Evolutionary conservation across 1,140 invertebrate species (phyloP), one percentile per base, ranked within the genome.

Genomic region (Bombus terrestris): DNA sequence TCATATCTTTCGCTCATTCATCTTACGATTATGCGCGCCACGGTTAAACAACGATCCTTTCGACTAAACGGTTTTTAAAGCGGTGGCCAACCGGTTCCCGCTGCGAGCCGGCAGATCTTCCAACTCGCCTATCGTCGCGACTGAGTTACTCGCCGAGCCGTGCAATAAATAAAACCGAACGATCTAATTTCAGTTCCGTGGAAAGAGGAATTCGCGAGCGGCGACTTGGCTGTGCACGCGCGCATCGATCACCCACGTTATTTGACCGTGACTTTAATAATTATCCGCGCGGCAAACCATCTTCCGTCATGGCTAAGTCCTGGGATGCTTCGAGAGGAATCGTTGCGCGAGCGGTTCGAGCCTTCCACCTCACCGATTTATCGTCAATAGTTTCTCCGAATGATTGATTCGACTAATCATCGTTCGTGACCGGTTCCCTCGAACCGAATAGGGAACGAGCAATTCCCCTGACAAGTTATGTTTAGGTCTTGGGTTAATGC

Each of bases 361-460:
- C 13, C 41, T 35, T 53, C 37, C 62, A 22, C 59, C 57, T 71
- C 69, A 57, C 41, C 74, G 81, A 83, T 77, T 77, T 64, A 35
- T 47, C 73, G 53, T 64, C 81, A 22, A 83, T 83, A 77, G 81
- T 77, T 83, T 83, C 75, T 83, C 47, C 82, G 82, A 83, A 83
- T 83, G 81, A 83, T 78, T 18, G 82, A 83, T 78, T 71, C 47
- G 64, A 37, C 74, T 71, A 59, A 78, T 83, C 74, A 53, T 89
- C 84, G 15, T 93, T 92, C 43, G 95, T 87, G 88, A 93, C 74
- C 92, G 89, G 85, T 79, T 91, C 72, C 80, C 93, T 59, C 91
- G 95, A 79, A 83, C 95, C 88, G 90, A 82, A 86, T 78, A 68
- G 57, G n/a, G 22, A 64, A 32, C 43, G 47, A 28, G 35, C 28